A percentile compares a stretch with the other conserved stretches of the same genome.
phyloP scores from a whole-genome alignment of 2,797 vertebrate genomes.

The Liparis tanakae region DNA sequence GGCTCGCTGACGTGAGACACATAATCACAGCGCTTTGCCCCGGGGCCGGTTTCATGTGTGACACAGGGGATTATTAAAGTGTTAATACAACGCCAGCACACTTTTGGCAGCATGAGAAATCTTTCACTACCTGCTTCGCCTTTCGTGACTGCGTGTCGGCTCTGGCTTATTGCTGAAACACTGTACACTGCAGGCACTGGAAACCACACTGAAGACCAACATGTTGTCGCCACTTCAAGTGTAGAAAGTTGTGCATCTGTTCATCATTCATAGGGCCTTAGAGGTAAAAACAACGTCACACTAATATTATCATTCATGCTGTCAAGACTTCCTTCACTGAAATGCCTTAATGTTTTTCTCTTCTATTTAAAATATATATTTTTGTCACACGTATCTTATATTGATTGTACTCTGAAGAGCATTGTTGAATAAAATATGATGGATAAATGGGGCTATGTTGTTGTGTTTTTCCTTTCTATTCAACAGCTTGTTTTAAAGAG shows the following conservation, averaged over 20 bases:
- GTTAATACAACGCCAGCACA: slow-evolving; percentile 69
- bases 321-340: slow-evolving; percentile 61
- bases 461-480: slow-evolving; percentile 3
- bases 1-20: slow-evolving; percentile 66
- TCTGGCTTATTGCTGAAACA: slow-evolving; percentile 65
- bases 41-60: slow-evolving; percentile 54
- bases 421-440: slow-evolving; percentile 89
- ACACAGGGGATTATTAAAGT: slow-evolving; percentile 65
- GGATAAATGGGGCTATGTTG: slow-evolving; percentile 67
- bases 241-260: slow-evolving; percentile 51
- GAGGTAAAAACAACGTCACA: slow-evolving; percentile 58
- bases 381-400: slow-evolving; percentile 81
- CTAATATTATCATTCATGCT: slow-evolving; percentile 56
- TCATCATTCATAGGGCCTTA: slow-evolving; percentile 68
- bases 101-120: slow-evolving; percentile 54
- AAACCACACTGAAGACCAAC: slow-evolving; percentile 51
- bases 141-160: slow-evolving; percentile 59
- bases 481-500: slow-evolving; percentile 3
- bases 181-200: slow-evolving; percentile 62
- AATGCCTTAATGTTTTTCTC: slow-evolving; percentile 69
- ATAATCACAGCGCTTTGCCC: slow-evolving; percentile 65
- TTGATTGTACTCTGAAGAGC: slow-evolving; percentile 86
- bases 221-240: slow-evolving; percentile 55
- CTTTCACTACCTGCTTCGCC: slow-evolving; percentile 65
- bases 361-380: slow-evolving; percentile 84